Evolutionary conservation across 1,140 invertebrate species (phyloP), one percentile per base, ranked within the genome.

Genomic region (Drosophila auraria): DNA sequence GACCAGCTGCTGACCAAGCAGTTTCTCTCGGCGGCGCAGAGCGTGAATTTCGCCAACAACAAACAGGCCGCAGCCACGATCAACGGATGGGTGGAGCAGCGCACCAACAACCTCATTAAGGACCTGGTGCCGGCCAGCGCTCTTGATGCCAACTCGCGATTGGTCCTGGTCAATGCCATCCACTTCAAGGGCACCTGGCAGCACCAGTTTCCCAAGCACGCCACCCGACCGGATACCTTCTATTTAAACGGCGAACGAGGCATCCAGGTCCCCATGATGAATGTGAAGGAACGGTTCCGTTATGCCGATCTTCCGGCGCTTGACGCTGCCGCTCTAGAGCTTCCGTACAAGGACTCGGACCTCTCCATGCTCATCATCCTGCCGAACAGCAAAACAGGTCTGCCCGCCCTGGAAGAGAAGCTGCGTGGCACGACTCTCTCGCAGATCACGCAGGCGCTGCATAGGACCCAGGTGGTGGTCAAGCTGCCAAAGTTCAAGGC

Each of bases 81-180:
- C 36, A 96, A 96, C 71, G 36, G 74, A 3, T 96, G 95, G 94
- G 95, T 95, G 17, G 92, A 93, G 56, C 66, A 94, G n/a, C 77
- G 94, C 44, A 96, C 96, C 0, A 93, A 94, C 38, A 83, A 94
- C 42, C 94, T 94, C 70, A 96, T 96, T 27, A 94, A 93, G 53
- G 77, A 95, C 73, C 82, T 96, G 2, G 73, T 96, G 15, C 17
- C 81, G 2, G 9, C 92, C 33, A 92, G 60, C 53, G 79, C 78
- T 2, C 51, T 94, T 2, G 50, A 70, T 57, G 11, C 14, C 0
- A 27, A 80, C 4, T 93, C 93, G 78, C 92, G 51, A 23, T 64
- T 96, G 59, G 93, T 96, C 9, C 91, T 96, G 11, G 93, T 95
- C 2, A 96, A 96, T 89, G 95, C 95, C 4, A 93, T 96, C 33